phyloP scores from a whole-genome alignment of 1,140 invertebrate species.

The Semibalanus balanoides region DNA sequence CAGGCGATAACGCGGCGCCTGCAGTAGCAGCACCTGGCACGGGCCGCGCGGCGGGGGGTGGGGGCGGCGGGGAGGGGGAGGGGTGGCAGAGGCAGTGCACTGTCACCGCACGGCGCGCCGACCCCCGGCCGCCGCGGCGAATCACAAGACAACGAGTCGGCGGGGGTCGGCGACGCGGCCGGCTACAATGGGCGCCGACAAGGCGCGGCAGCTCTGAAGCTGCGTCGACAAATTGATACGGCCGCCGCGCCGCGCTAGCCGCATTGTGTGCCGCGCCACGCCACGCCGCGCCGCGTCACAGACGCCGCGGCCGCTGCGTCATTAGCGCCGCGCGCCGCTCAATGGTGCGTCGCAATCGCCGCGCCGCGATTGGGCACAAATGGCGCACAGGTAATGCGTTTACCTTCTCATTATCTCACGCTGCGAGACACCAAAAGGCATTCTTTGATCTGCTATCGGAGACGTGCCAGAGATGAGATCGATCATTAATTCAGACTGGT shows the following conservation, averaged over 20 bases:
- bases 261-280: not conserved
- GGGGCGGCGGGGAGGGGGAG: no score
- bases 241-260: no score
- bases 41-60: no score
- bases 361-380: not conserved
- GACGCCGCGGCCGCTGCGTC: no score
- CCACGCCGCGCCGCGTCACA: not conserved
- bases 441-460: conserved; percentile 2
- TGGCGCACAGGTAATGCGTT: not conserved
- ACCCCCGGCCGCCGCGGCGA: not conserved
- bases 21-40: not conserved
- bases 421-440: not conserved
- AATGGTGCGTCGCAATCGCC: not conserved
- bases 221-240: not conserved
- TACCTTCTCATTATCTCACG: not conserved
- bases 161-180: not conserved
- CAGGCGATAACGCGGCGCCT: no score
- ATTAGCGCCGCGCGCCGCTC: not conserved
- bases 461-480: not conserved
- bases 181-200: not conserved
- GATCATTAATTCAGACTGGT: not conserved
- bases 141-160: not conserved
- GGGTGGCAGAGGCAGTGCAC: no score
- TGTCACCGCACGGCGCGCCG: not conserved
- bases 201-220: not conserved